Evolutionary conservation across 2,113 vertebrate genomes (phyloP).

Genomic region (Gobio gobio): DNA sequence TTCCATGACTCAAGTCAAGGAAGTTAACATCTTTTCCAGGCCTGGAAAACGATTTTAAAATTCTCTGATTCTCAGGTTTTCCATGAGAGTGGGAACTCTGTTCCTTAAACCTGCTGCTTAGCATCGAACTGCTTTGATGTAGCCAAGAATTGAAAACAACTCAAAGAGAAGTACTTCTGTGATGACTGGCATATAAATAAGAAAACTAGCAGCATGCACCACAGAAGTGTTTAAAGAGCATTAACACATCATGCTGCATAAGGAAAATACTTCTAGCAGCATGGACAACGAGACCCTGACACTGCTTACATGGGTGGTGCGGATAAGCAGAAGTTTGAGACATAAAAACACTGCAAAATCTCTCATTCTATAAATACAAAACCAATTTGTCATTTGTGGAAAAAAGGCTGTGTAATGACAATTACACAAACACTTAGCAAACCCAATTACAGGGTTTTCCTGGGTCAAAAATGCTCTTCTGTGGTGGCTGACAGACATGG

Average conservation of each 20-base stretch:
- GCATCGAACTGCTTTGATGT: not conserved
- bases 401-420: not conserved
- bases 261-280: slow-evolving; percentile 20
- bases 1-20: not conserved
- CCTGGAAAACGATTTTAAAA: not conserved
- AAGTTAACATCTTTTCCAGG: not conserved
- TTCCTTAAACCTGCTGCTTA: slow-evolving; percentile 2
- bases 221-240: not conserved
- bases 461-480: too few relatives aligned
- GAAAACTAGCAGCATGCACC: not conserved
- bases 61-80: not conserved
- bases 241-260: not conserved
- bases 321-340: slow-evolving; percentile 3
- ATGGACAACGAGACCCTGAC: not conserved
- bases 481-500: too few relatives aligned
- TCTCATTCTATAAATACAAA: slow-evolving; percentile 10
- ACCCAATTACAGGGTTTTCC: not conserved
- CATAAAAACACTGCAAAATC: slow-evolving; percentile 3
- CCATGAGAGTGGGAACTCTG: not conserved
- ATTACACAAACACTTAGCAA: not conserved
- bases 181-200: not conserved
- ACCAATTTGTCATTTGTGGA: not conserved
- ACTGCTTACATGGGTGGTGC: slow-evolving; percentile 2
- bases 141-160: not conserved
- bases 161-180: not conserved